A percentile compares a stretch with the other conserved stretches of the same genome.
Conservation (phyloP, 2,797 vertebrate species). For the Aldrovandia affinis region DNA sequence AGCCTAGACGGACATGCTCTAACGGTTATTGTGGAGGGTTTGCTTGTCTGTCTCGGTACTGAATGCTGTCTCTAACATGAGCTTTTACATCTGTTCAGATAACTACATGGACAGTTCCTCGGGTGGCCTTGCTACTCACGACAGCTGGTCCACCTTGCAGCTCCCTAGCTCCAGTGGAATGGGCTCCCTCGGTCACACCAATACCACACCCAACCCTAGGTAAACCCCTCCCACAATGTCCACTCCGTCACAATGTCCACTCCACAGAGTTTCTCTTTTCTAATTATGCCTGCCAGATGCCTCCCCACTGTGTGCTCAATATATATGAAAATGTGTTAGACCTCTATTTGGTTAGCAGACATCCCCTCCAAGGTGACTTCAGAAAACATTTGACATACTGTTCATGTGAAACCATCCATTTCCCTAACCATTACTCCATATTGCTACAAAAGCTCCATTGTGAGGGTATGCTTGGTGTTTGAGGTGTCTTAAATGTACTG, state of each 20-base stretch:
- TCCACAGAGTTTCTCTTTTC: background rate
- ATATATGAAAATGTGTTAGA: background rate
- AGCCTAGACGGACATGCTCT: background rate
- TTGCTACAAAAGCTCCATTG: background rate
- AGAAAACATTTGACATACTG: background rate
- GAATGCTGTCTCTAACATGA: background rate
- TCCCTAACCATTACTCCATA: background rate
- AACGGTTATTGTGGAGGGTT: background rate
- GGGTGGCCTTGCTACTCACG: constrained; percentile 67
- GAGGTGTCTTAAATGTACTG: background rate
- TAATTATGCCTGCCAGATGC: background rate
- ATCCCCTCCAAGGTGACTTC: background rate
- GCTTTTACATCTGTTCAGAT: constrained; percentile 56
- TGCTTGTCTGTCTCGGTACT: background rate
- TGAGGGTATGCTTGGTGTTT: background rate
- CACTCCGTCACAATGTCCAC: no score
- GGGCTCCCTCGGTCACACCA: constrained; percentile 75
- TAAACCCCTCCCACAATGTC: constrained; percentile 40
- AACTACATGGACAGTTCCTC: constrained; percentile 80
- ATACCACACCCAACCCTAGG: constrained; percentile 75
- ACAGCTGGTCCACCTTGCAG: constrained; percentile 79
- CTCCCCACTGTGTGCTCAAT: background rate
- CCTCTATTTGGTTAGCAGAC: background rate
- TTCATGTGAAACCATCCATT: background rate
- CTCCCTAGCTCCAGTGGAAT: constrained; percentile 78